These are phyloP conservation scores for Sesia apiformis DNA, from an alignment of 2,888 invertebrate species.

Conservation along the genomic window DNA sequence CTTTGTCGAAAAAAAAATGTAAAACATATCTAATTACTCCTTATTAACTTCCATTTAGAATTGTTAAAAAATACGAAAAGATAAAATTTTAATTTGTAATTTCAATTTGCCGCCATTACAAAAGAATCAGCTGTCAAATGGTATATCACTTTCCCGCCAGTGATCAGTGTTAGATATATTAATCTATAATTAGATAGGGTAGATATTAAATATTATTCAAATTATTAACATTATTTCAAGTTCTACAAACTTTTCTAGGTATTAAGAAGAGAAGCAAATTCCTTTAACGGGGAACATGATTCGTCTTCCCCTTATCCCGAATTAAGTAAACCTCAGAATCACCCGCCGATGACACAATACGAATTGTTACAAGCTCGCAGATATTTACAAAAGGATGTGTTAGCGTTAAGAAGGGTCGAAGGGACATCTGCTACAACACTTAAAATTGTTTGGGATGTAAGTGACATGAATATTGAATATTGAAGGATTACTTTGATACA, in stretches of 20 bases:
- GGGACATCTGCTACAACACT: slow-evolving; percentile 84
- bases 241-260: slow-evolving; percentile 28
- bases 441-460: slow-evolving; percentile 87
- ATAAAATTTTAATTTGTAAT: too few species aligned
- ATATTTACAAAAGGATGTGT: slow-evolving; percentile 84
- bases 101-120: too few species aligned
- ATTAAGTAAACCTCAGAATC: slow-evolving; percentile 67
- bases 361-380: slow-evolving; percentile 85
- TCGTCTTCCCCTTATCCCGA: slow-evolving; percentile 60
- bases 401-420: slow-evolving; percentile 80
- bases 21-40: too few species aligned
- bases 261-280: slow-evolving; percentile 59
- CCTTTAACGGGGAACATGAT: slow-evolving; percentile 49
- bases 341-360: slow-evolving; percentile 80
- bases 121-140: too few species aligned
- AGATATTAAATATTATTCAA: too few species aligned
- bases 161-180: too few species aligned
- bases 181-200: too few species aligned
- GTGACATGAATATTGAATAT: slow-evolving; percentile 25
- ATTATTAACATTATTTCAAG: not conserved
- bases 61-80: too few species aligned
- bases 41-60: too few species aligned
- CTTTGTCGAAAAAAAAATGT: too few species aligned
- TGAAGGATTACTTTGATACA: not conserved
- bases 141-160: too few species aligned